Evolutionary conservation across 2,113 vertebrate species (phyloP).

Genomic region (Seriola rivoliana): DNA sequence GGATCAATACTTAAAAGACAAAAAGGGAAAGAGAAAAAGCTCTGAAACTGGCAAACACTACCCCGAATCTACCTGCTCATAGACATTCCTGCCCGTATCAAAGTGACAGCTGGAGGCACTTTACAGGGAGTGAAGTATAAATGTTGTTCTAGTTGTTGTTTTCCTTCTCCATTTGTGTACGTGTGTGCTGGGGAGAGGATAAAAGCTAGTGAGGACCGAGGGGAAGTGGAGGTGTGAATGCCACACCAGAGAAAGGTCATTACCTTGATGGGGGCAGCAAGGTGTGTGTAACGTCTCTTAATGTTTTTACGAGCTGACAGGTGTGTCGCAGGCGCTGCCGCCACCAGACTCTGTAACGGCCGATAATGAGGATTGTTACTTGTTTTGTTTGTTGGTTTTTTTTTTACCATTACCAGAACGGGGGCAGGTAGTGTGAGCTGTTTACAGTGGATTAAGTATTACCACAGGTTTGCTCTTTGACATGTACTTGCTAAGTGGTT

Average conservation of each 20-base stretch:
- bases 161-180: constrained; percentile 75
- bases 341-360: constrained; percentile 51
- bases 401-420: constrained; percentile 1
- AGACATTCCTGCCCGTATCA: constrained; percentile 5
- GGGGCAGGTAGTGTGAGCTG: constrained; percentile 3
- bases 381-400: constrained; percentile 21
- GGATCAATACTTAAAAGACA: neutral
- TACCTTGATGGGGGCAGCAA: constrained; percentile 51
- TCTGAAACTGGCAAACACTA: neutral
- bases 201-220: constrained; percentile 66
- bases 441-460: constrained; percentile 36
- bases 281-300: constrained; percentile 67
- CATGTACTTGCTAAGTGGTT: constrained; percentile 70
- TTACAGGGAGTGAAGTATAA: constrained; percentile 37
- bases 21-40: neutral
- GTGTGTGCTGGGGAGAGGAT: constrained; percentile 52
- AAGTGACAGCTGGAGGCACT: constrained; percentile 62
- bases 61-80: constrained; percentile 38
- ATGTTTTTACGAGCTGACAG: constrained; percentile 83
- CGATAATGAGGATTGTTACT: constrained; percentile 55
- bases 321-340: constrained; percentile 65
- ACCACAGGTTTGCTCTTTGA: constrained; percentile 34
- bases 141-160: constrained; percentile 85
- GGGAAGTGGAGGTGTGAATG: constrained; percentile 84
- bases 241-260: constrained; percentile 62